Conservation (phyloP, 1,140 invertebrate species). For the Lucilia sericata region DNA sequence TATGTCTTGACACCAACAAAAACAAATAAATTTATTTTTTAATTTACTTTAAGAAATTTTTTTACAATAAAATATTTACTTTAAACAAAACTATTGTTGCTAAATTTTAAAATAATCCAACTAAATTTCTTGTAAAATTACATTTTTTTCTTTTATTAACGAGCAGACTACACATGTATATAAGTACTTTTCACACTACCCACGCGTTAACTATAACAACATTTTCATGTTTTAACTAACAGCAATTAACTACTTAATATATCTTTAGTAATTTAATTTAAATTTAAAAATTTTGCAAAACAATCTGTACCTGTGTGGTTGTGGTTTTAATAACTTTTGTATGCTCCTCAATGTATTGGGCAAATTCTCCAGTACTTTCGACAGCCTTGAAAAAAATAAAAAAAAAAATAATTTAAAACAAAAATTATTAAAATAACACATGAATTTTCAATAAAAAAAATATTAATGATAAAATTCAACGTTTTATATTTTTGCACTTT, state of each 20-base stretch:
- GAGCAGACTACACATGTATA: not conserved
- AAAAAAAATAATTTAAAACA: not conserved
- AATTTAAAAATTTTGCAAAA: conserved; percentile 74
- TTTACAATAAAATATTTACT: no score
- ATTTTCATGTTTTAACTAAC: not conserved
- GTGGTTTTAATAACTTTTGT: conserved; percentile 62
- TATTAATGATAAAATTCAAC: not conserved
- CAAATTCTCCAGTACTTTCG: conserved; percentile 65
- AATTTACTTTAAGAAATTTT: no score
- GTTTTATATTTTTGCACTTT: conserved; percentile 19
- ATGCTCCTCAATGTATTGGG: conserved; percentile 65
- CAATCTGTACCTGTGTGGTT: conserved; percentile 70
- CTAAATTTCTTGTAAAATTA: not conserved
- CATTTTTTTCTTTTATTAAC: not conserved
- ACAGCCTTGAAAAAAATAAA: conserved; percentile 58
- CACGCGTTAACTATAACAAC: not conserved
- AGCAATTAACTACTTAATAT: not conserved
- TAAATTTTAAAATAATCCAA: no score
- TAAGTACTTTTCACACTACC: not conserved
- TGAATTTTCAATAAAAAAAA: no score
- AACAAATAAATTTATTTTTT: no score
- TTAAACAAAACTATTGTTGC: no score
- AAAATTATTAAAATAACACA: no score
- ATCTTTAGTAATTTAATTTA: not conserved
- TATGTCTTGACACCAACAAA: no score